Conservation (phyloP, 2,113 vertebrate genomes). For the Ictalurus punctatus region DNA sequence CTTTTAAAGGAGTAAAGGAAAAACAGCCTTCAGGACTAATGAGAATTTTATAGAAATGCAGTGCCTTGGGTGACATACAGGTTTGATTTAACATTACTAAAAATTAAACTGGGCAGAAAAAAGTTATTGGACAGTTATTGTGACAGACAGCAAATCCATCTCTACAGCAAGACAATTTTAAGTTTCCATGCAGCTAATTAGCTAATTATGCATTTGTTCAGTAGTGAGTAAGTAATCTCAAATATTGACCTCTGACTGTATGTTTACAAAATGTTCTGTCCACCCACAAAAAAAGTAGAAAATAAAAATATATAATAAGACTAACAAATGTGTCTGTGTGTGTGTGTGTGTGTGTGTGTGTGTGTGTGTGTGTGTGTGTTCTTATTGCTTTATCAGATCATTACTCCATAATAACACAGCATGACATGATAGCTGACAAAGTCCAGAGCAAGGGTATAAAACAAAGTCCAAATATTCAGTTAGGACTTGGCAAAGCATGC, state of each 20-base stretch:
- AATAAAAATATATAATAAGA: not conserved
- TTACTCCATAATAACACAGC: constrained; percentile 6
- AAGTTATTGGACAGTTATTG: not conserved
- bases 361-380: constrained; percentile 4
- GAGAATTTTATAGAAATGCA: not conserved
- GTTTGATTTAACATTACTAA: not conserved
- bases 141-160: not conserved
- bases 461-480: constrained; percentile 41
- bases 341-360: not conserved
- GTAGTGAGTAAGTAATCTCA: not conserved
- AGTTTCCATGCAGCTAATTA: constrained; percentile 19
- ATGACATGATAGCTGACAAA: constrained; percentile 18
- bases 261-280: not conserved
- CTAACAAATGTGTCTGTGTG: not conserved
- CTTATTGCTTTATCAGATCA: constrained; percentile 10
- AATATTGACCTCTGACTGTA: not conserved
- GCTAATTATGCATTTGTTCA: constrained; percentile 15
- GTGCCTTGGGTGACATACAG: not conserved
- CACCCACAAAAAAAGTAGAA: not conserved
- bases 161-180: constrained; percentile 37
- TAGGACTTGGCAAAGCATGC: constrained; percentile 7
- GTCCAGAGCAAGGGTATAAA: constrained; percentile 21
- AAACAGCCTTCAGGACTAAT: not conserved
- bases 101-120: not conserved
- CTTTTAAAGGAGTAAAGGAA: not conserved